These are phyloP conservation scores for Balearica regulorum DNA, from an alignment of 2,797 vertebrate species.

Conservation along the genomic window DNA sequence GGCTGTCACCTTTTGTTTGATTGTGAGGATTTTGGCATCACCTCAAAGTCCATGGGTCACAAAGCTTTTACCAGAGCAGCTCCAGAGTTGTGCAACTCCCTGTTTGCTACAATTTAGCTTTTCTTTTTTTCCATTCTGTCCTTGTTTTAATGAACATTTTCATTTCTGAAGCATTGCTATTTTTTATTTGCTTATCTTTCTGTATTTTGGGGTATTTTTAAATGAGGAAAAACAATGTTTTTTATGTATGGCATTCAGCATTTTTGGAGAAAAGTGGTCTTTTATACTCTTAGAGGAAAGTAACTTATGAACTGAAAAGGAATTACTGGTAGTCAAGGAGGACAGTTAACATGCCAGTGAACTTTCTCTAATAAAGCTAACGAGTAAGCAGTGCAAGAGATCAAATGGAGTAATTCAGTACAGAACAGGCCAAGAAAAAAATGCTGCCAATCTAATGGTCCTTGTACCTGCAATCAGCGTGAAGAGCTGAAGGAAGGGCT, in stretches of 20 bases:
- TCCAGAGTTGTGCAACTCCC: neutral
- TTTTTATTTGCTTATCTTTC: neutral
- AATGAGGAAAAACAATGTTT: rapidly evolving
- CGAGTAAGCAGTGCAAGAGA: neutral
- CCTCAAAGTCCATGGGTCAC: neutral
- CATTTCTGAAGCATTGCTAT: neutral
- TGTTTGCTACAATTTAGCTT: neutral
- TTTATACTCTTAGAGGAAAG: neutral
- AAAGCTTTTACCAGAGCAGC: neutral
- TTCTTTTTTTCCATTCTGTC: neutral
- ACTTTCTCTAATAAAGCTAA: neutral
- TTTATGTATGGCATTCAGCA: neutral
- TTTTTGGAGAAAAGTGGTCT: neutral
- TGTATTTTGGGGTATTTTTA: neutral
- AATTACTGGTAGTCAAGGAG: neutral
- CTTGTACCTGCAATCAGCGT: neutral
- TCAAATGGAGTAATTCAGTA: neutral
- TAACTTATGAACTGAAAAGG: neutral
- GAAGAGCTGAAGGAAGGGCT: neutral
- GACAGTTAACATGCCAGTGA: neutral
- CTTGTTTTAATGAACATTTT: neutral
- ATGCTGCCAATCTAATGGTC: neutral
- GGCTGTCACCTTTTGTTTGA: neutral
- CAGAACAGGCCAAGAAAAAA: neutral
- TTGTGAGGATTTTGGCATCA: neutral